A percentile compares a stretch with the other conserved stretches of the same genome.
Conservation (phyloP, 1,140 invertebrate species). For the Drosophila teissieri region DNA sequence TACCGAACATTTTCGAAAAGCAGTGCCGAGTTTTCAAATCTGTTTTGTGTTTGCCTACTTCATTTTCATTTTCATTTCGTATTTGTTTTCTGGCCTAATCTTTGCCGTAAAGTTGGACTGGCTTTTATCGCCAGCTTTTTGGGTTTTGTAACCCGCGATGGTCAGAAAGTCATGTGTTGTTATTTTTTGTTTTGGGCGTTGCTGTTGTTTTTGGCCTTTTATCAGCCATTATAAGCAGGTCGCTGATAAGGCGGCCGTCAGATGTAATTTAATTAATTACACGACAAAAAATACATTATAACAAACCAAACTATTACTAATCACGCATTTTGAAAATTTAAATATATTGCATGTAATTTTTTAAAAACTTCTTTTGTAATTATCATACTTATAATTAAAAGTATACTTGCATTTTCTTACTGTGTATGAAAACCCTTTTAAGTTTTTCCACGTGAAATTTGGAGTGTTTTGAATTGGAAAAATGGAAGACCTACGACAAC, state of each 20-base stretch:
- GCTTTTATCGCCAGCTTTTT: slow-evolving; percentile 35
- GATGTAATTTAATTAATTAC: slow-evolving; percentile 49
- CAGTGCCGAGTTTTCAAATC: slow-evolving; percentile 50
- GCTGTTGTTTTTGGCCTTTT: slow-evolving; percentile 45
- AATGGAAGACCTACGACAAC: slow-evolving; percentile 50
- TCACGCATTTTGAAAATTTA: no score
- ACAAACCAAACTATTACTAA: neutral
- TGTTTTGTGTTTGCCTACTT: slow-evolving; percentile 44
- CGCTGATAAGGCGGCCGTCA: slow-evolving; percentile 62
- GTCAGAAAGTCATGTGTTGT: slow-evolving; percentile 52
- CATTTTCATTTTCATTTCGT: slow-evolving; percentile 26
- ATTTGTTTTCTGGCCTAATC: slow-evolving; percentile 24
- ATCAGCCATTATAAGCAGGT: slow-evolving; percentile 67
- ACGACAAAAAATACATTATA: neutral
- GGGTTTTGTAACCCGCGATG: slow-evolving; percentile 39
- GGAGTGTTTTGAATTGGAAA: neutral
- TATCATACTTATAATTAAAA: no score
- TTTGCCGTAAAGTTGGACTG: slow-evolving; percentile 31
- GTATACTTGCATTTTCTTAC: no score
- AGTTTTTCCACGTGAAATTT: slow-evolving; percentile 3
- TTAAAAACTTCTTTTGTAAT: no score
- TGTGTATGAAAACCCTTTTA: no score
- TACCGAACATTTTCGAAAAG: slow-evolving; percentile 31
- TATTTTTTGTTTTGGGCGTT: slow-evolving; percentile 12
- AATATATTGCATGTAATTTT: no score